These are phyloP conservation scores for Anas acuta DNA, from an alignment of 2,797 vertebrate genomes.

Conservation along the genomic window DNA sequence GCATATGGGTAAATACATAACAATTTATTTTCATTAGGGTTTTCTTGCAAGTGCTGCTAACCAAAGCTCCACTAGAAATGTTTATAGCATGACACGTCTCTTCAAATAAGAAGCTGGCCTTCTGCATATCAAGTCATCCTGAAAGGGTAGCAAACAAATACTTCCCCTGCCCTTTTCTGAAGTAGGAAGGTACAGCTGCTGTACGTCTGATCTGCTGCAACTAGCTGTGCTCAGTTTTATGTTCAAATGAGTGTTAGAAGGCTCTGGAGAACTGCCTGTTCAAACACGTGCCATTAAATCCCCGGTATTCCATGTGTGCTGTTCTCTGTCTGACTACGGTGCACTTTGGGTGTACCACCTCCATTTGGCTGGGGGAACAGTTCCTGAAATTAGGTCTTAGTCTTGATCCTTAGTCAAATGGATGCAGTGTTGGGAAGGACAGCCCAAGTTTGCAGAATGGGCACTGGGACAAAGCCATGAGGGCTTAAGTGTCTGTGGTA, in stretches of 20 bases:
- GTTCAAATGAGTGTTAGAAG: background rate
- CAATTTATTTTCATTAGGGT: constrained; percentile 75
- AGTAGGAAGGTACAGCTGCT: background rate
- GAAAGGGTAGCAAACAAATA: background rate
- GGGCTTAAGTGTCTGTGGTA: background rate
- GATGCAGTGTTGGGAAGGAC: background rate
- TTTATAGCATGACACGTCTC: constrained; percentile 17
- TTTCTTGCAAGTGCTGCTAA: constrained; percentile 63
- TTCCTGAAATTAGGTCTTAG: background rate
- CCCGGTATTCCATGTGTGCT: background rate
- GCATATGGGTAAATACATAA: constrained; percentile 75
- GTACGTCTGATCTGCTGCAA: background rate
- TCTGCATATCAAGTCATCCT: constrained; percentile 2
- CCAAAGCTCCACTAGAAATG: constrained; percentile 26
- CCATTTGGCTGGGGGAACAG: background rate
- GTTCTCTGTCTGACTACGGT: background rate
- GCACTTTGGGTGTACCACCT: background rate
- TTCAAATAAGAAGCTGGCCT: constrained; percentile 34
- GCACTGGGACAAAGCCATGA: background rate
- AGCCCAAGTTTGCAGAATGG: background rate
- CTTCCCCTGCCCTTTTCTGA: background rate
- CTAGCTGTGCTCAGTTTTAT: background rate
- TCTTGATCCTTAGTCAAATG: too few species aligned
- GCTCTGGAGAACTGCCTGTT: background rate
- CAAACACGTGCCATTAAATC: background rate